Conservation (phyloP, 2,888 invertebrate species). For the Trachelus troglodyta region DNA sequence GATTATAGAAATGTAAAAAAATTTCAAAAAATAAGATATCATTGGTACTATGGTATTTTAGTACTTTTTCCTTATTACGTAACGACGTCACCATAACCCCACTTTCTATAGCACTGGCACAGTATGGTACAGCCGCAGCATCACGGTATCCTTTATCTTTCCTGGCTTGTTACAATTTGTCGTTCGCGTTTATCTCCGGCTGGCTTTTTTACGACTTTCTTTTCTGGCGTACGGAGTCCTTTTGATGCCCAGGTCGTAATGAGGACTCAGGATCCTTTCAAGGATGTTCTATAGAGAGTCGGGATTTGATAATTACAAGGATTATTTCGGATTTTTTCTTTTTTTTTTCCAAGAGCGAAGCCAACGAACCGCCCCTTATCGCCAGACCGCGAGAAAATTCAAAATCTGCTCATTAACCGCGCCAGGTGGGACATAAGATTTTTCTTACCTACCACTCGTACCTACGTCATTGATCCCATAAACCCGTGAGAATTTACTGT, state of each 20-base stretch:
- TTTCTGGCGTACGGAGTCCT: constrained; percentile 37
- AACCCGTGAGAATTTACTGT: constrained; percentile 35
- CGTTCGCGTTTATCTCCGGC: constrained; percentile 34
- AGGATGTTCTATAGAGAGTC: constrained; percentile 51
- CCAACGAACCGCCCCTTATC: constrained; percentile 49
- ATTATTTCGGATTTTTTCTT: constrained; percentile 60
- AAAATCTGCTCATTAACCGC: constrained; percentile 61
- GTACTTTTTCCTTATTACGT: not conserved
- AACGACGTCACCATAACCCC: not conserved
- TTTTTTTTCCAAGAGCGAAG: constrained; percentile 44
- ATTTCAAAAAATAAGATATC: not conserved
- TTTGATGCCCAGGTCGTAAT: constrained; percentile 57
- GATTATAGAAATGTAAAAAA: not conserved
- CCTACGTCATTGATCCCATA: constrained; percentile 34
- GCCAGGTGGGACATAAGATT: constrained; percentile 17
- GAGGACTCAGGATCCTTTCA: constrained; percentile 63
- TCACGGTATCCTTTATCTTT: constrained; percentile 12
- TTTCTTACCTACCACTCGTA: constrained; percentile 19
- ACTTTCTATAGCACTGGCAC: not conserved
- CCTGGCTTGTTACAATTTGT: constrained; percentile 39
- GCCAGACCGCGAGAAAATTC: constrained; percentile 64
- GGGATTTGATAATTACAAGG: constrained; percentile 65
- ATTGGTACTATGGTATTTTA: not conserved
- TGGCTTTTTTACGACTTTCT: constrained; percentile 27
- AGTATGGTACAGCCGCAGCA: not conserved